A percentile compares a stretch with the other conserved stretches of the same genome.
These are phyloP conservation scores for Phocoena sinus DNA, from an alignment of 2,113 vertebrate species.

Conservation along the genomic window DNA sequence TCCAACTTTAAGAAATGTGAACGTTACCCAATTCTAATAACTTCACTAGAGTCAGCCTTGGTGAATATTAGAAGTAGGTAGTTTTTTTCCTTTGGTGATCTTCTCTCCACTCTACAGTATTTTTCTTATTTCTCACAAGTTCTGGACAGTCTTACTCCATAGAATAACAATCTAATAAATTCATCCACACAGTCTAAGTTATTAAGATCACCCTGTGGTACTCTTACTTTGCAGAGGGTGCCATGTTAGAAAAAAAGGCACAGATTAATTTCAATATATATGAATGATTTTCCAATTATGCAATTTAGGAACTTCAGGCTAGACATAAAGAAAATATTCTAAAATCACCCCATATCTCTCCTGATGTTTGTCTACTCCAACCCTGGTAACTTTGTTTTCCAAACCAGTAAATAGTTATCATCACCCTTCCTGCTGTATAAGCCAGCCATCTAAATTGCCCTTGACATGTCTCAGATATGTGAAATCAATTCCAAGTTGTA, in stretches of 20 bases:
- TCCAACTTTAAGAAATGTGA: not conserved
- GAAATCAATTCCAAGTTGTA: not conserved
- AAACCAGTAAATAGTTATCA: not conserved
- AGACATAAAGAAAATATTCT: not conserved
- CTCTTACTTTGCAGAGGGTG: not conserved
- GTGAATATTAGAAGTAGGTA: not conserved
- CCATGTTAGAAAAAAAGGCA: not conserved
- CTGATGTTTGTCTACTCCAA: not conserved
- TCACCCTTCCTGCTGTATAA: not conserved
- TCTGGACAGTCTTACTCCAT: not conserved
- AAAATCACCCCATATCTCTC: not conserved
- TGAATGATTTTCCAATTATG: not conserved
- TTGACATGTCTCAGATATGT: not conserved
- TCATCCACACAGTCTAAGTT: not conserved
- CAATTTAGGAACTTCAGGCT: not conserved
- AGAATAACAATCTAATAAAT: not conserved
- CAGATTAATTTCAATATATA: not conserved
- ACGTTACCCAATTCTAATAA: not conserved
- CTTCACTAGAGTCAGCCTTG: not conserved
- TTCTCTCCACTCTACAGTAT: not conserved
- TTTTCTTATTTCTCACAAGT: not conserved
- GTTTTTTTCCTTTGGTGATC: not conserved
- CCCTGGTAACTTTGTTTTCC: not conserved
- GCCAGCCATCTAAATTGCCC: not conserved
- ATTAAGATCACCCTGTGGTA: not conserved